Percentiles rank a stretch among this genome's conserved stretches.
These are phyloP conservation scores for Siniperca scherzeri DNA, from an alignment of 2,797 vertebrate genomes.

Conservation along the genomic window DNA sequence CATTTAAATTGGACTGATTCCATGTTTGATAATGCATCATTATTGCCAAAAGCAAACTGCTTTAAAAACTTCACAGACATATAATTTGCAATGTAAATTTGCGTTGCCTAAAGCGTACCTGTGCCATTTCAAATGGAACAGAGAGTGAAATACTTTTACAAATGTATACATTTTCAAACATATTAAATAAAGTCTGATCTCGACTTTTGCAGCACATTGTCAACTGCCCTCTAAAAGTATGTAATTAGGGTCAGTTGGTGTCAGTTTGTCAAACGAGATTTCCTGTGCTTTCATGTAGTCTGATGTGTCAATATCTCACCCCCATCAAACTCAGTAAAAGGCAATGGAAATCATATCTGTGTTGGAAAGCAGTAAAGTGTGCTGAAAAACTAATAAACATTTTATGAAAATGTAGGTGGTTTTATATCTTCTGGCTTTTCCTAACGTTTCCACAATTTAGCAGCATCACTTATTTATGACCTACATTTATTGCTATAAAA, in stretches of 20 bases:
- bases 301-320: not conserved
- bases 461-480: not conserved
- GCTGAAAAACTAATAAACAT: not conserved
- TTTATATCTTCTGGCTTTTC: not conserved
- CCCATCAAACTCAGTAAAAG: not conserved
- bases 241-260: not conserved
- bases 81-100: not conserved
- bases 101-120: not conserved
- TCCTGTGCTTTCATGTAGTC: rapidly evolving
- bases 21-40: not conserved
- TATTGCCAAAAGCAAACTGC: not conserved
- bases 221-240: not conserved
- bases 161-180: not conserved
- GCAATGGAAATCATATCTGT: not conserved
- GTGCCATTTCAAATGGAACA: not conserved
- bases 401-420: not conserved
- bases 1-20: not conserved
- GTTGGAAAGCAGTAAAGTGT: not conserved
- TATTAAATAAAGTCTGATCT: not conserved
- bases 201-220: not conserved
- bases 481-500: not conserved
- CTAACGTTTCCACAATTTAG: not conserved
- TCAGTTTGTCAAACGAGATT: not conserved
- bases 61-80: not conserved
- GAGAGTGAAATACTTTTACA: not conserved